Conservation (phyloP, 2,797 vertebrate species). For the Yasuhikotakia modesta region DNA sequence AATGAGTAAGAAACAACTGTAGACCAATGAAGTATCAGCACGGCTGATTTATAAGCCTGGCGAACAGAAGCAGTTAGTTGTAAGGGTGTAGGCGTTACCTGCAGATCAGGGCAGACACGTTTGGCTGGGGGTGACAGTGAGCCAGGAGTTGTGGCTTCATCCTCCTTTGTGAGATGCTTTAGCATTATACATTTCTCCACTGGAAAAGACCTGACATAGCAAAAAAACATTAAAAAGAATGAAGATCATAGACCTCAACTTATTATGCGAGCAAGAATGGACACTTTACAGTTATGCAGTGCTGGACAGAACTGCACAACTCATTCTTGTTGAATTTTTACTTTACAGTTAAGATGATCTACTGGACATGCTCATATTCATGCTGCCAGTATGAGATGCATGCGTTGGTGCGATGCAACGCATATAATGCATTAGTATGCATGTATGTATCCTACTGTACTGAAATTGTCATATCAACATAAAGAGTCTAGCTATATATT, state of each 20-base stretch:
- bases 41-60: background rate
- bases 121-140: conserved; percentile 87
- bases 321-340: too few species aligned
- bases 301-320: too few species aligned
- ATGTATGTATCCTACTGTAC: too few species aligned
- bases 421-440: too few species aligned
- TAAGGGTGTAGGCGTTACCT: conserved; percentile 74
- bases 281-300: too few species aligned
- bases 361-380: too few species aligned
- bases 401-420: too few species aligned
- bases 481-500: too few species aligned
- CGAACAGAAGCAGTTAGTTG: background rate
- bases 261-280: too few species aligned
- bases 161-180: conserved; percentile 89
- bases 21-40: background rate
- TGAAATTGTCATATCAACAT: too few species aligned
- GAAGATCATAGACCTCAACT: background rate
- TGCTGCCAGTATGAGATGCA: too few species aligned
- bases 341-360: too few species aligned
- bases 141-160: conserved; percentile 64
- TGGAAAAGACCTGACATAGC: conserved; percentile 74
- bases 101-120: conserved; percentile 84
- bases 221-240: background rate
- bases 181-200: conserved; percentile 87
- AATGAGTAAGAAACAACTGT: background rate